Conservation (phyloP, 2,113 vertebrate species). For the Tapirus terrestris region DNA sequence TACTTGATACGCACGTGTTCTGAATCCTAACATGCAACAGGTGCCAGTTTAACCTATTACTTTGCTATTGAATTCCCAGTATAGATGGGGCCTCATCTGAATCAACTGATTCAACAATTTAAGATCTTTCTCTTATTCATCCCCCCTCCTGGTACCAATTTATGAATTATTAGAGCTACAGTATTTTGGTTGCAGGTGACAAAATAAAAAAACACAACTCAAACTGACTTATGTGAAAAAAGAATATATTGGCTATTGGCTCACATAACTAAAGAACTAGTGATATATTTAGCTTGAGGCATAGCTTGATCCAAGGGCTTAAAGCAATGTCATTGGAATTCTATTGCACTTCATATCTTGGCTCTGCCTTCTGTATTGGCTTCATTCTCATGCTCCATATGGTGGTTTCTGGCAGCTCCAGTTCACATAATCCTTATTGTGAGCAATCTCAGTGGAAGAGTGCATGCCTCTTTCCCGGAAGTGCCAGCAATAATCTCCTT, state of each 20-base stretch:
- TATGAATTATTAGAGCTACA: slow-evolving; percentile 51
- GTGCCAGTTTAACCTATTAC: slow-evolving; percentile 1
- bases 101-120: slow-evolving; percentile 26
- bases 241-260: slow-evolving; percentile 22
- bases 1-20: slow-evolving; percentile 35
- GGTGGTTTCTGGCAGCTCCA: slow-evolving; percentile 71
- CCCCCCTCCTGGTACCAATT: slow-evolving; percentile 31
- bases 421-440: slow-evolving; percentile 71
- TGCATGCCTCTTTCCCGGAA: slow-evolving; percentile 51
- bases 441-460: slow-evolving; percentile 72
- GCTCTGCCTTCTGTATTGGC: slow-evolving; percentile 66
- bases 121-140: slow-evolving; percentile 37
- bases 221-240: slow-evolving; percentile 23
- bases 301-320: slow-evolving; percentile 65
- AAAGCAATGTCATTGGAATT: slow-evolving; percentile 75
- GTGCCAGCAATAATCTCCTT: slow-evolving; percentile 48
- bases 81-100: not conserved
- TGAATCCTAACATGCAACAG: not conserved
- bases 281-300: slow-evolving; percentile 68
- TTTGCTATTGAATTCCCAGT: slow-evolving; percentile 3
- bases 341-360: slow-evolving; percentile 67
- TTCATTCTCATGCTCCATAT: slow-evolving; percentile 73
- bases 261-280: slow-evolving; percentile 54
- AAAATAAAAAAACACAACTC: slow-evolving; percentile 33
- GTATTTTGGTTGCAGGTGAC: slow-evolving; percentile 56